Evolutionary conservation across 2,888 invertebrate genomes (phyloP).

Genomic region (Netelia melanura): DNA sequence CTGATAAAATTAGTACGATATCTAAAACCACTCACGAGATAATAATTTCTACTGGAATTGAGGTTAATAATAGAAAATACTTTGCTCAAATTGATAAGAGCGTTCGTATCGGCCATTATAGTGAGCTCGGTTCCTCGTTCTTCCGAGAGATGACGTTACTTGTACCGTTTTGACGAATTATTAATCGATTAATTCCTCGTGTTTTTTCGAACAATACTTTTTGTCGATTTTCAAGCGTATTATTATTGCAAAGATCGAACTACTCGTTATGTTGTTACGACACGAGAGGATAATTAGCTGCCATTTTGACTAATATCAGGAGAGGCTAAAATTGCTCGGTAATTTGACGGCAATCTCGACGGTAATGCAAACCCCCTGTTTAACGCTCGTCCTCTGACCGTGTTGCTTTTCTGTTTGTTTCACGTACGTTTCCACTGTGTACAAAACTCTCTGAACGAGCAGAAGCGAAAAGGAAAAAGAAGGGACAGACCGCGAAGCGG

Average conservation of each 20-base stretch:
- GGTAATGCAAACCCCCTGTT: constrained; percentile 69
- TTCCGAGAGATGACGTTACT: background rate
- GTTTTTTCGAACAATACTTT: constrained; percentile 26
- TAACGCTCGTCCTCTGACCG: constrained; percentile 57
- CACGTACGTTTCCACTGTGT: constrained; percentile 20
- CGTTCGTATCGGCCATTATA: constrained; percentile 71
- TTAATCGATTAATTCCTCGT: background rate
- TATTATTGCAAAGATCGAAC: constrained; percentile 42
- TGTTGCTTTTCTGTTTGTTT: constrained; percentile 36
- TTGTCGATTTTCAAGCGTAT: constrained; percentile 19
- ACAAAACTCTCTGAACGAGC: constrained; percentile 35
- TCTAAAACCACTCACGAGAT: constrained; percentile 67
- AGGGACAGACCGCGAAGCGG: constrained; percentile 9
- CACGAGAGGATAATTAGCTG: constrained; percentile 68
- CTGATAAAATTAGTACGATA: constrained; percentile 4
- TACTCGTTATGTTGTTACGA: constrained; percentile 61
- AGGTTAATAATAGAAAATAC: constrained; percentile 69
- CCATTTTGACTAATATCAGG: constrained; percentile 69
- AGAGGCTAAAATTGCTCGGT: constrained; percentile 70
- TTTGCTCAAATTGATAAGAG: constrained; percentile 59
- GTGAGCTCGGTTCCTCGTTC: constrained; percentile 25
- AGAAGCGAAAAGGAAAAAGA: background rate
- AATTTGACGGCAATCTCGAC: constrained; percentile 72
- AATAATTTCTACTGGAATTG: constrained; percentile 65
- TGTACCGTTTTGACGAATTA: background rate